Percentiles rank a stretch among this genome's conserved stretches.
Evolutionary conservation across 2,888 invertebrate genomes (phyloP).

Genomic region (Nineta flava): DNA sequence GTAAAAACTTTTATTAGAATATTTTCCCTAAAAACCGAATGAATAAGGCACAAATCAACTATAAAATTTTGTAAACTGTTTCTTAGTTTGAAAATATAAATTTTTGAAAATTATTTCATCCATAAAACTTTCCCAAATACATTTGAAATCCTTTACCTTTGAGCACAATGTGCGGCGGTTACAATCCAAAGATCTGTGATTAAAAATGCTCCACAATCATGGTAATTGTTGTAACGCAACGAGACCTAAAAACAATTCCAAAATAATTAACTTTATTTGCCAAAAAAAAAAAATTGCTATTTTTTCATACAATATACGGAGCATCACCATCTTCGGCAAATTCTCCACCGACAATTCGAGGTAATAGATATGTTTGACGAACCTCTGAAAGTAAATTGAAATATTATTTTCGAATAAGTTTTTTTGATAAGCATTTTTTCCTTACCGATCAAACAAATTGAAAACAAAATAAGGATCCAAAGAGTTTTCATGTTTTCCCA

Average conservation of each 20-base stretch:
- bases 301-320: background rate
- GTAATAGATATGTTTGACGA: no score
- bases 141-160: no score
- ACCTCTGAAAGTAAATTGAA: no score
- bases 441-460: background rate
- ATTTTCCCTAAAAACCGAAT: no score
- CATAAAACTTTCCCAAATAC: no score
- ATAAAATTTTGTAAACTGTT: no score
- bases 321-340: background rate
- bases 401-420: no score
- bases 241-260: background rate
- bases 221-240: background rate
- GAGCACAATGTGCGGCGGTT: background rate
- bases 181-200: background rate
- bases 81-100: no score
- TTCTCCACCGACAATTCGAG: background rate
- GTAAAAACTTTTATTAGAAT: no score
- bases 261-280: background rate
- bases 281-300: background rate
- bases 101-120: no score
- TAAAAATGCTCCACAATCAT: background rate
- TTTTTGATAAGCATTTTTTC: background rate
- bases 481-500: background rate
- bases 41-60: no score
- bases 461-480: background rate